Conservation (phyloP, 2,888 invertebrate genomes). For the Cheilosia urbana region DNA sequence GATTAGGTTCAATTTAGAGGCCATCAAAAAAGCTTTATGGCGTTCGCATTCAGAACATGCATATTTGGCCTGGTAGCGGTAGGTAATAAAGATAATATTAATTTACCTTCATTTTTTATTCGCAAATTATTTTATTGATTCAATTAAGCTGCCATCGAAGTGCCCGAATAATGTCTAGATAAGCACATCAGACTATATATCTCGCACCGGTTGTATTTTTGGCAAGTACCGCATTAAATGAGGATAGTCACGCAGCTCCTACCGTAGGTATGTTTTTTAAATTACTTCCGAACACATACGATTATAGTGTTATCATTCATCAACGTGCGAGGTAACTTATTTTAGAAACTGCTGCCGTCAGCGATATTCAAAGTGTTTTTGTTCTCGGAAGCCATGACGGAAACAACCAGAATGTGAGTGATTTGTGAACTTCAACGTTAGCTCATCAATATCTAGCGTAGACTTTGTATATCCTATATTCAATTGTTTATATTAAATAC, state of each 20-base stretch:
- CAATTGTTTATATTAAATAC: neutral
- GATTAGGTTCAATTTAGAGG: neutral
- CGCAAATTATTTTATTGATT: conserved; percentile 64
- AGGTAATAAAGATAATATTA: conserved; percentile 30
- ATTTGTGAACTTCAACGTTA: conserved; percentile 38
- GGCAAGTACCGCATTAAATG: conserved; percentile 44
- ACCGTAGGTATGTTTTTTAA: conserved; percentile 32
- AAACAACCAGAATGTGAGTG: conserved; percentile 62
- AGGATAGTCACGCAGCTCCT: conserved; percentile 63
- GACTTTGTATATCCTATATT: conserved; percentile 6
- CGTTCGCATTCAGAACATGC: conserved; percentile 5
- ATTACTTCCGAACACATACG: conserved; percentile 38
- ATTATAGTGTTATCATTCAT: conserved; percentile 54
- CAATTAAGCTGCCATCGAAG: conserved; percentile 53
- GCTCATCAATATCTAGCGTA: conserved; percentile 31
- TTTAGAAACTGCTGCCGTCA: conserved; percentile 42
- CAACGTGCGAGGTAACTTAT: conserved; percentile 35
- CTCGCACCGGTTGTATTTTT: conserved; percentile 36
- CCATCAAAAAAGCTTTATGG: neutral
- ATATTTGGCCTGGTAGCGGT: neutral
- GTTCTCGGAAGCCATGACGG: conserved; percentile 50
- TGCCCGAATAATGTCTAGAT: conserved; percentile 41
- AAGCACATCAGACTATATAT: conserved; percentile 41
- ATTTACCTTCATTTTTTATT: conserved; percentile 45
- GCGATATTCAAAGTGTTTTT: conserved; percentile 26